phyloP scores from a whole-genome alignment of 2,888 invertebrate species.

The Neria commutata region DNA sequence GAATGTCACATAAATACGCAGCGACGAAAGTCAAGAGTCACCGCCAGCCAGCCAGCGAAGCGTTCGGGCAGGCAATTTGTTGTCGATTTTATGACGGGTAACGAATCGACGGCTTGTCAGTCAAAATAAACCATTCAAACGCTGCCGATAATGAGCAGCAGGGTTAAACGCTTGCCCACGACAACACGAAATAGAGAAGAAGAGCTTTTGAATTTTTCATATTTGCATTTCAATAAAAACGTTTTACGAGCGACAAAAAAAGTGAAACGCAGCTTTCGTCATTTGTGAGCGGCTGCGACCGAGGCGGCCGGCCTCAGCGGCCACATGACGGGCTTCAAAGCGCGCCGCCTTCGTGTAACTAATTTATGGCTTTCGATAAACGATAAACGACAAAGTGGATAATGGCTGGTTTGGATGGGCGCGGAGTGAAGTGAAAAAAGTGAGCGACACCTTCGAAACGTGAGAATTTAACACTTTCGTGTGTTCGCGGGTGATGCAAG shows the following conservation, averaged over 20 bases:
- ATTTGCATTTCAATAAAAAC: background rate
- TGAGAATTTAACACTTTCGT: slow-evolving; percentile 12
- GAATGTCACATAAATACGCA: background rate
- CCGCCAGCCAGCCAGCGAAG: background rate
- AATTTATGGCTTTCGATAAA: background rate
- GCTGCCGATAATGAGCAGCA: background rate
- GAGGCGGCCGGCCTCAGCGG: background rate
- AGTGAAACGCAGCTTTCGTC: background rate
- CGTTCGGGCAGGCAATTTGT: slow-evolving; percentile 4
- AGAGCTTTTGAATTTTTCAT: slow-evolving; percentile 4
- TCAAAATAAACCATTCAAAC: slow-evolving; percentile 12
- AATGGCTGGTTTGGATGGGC: background rate
- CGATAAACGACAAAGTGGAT: background rate
- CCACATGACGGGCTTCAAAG: background rate
- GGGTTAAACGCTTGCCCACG: background rate
- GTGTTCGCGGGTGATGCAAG: background rate
- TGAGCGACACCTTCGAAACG: background rate
- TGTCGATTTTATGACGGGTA: no score
- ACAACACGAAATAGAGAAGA: slow-evolving; percentile 3
- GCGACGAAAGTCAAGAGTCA: background rate
- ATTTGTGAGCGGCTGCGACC: slow-evolving; percentile 1
- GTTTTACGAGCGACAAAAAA: background rate
- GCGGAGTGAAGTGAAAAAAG: background rate
- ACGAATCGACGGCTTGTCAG: slow-evolving; percentile 1
- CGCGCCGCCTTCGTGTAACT: background rate